Conservation (phyloP, 2,113 vertebrate genomes). For the Hoplias malabaricus region DNA sequence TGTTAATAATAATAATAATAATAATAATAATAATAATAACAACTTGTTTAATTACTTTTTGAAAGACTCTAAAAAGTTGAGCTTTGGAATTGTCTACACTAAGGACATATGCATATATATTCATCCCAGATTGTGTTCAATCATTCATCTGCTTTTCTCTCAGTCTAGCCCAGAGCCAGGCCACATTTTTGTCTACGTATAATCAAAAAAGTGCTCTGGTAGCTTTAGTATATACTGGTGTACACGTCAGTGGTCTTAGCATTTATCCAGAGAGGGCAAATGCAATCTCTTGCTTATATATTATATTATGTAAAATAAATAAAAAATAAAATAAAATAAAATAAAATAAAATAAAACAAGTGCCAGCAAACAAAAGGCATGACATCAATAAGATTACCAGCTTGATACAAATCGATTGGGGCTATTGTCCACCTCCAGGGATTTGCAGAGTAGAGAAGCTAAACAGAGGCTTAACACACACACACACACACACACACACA, state of each 20-base stretch:
- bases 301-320: neutral
- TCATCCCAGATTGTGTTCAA: neutral
- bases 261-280: neutral
- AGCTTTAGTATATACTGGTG: neutral
- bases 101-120: no score
- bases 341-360: no score
- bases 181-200: neutral
- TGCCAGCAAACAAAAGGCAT: neutral
- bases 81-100: no score
- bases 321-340: no score
- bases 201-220: neutral
- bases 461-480: conserved; percentile 6
- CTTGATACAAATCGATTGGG: neutral
- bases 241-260: neutral
- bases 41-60: no score
- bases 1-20: no score
- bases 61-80: no score
- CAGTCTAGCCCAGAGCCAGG: neutral
- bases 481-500: conserved; percentile 4
- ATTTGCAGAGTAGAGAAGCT: conserved; percentile 4
- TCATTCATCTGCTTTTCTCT: neutral
- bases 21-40: no score
- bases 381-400: neutral
- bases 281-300: neutral
- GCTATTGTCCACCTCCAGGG: neutral